Evolutionary conservation across 2,797 vertebrate species (phyloP).

Genomic region (Lacerta bilineata): DNA sequence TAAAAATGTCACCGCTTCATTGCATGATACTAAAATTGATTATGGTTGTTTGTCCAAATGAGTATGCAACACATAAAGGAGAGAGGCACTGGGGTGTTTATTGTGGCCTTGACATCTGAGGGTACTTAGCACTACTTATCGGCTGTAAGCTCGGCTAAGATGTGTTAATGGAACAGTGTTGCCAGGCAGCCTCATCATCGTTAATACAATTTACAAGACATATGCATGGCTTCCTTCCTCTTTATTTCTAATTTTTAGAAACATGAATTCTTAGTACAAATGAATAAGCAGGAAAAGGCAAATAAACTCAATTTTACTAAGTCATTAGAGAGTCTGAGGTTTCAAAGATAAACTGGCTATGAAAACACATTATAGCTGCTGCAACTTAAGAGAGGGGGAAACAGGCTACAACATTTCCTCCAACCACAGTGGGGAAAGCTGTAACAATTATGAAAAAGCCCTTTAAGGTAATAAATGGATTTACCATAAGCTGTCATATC

Average conservation of each 20-base stretch:
- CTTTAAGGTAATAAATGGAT: slow-evolving; percentile 71
- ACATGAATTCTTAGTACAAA: slow-evolving; percentile 27
- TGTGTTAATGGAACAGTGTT: slow-evolving; percentile 40
- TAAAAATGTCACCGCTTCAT: slow-evolving; percentile 37
- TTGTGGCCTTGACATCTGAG: slow-evolving; percentile 39
- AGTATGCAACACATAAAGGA: slow-evolving; percentile 38
- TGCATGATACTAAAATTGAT: slow-evolving; percentile 41
- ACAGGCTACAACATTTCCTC: slow-evolving; percentile 32
- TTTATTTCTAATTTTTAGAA: slow-evolving; percentile 37
- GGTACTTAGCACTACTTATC: slow-evolving; percentile 43
- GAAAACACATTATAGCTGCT: slow-evolving; percentile 42
- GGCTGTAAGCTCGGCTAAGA: slow-evolving; percentile 33
- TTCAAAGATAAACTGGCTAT: slow-evolving; percentile 47
- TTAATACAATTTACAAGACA: slow-evolving; percentile 1
- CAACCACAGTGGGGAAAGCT: slow-evolving; percentile 50
- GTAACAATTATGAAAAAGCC: slow-evolving; percentile 68
- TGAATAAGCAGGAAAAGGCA: slow-evolving; percentile 49
- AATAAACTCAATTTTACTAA: slow-evolving; percentile 43
- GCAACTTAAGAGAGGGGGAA: slow-evolving; percentile 23
- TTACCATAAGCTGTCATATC: slow-evolving; percentile 68
- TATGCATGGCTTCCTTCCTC: not conserved
- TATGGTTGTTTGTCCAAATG: slow-evolving; percentile 32
- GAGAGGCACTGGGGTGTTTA: slow-evolving; percentile 32
- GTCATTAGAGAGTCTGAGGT: slow-evolving; percentile 44
- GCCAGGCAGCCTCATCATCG: slow-evolving; percentile 1